Base-by-base conservation (phyloP, 2,113 vertebrate species). In the Rhinogobius similis region DNA sequence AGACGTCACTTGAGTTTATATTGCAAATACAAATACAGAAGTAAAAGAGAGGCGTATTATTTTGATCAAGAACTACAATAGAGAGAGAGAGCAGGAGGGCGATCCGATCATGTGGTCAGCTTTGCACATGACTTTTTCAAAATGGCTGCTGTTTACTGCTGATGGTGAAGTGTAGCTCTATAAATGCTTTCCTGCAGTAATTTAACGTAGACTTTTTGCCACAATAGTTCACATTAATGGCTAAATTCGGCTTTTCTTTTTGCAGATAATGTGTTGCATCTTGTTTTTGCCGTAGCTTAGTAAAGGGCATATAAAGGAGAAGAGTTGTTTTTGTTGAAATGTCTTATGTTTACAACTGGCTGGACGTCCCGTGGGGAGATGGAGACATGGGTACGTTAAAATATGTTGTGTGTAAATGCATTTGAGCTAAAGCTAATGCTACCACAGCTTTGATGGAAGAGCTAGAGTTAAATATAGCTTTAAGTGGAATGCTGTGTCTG, bases 311-410 rank as follows among this genome's bases (percentile, higher is more conserved):
- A 52, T 36, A 21, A 21, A 23, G 50, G 9, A 23, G 21, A 23
- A 52, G 16, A 52, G 16, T 11, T 61, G 21, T 36, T 8, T 16
- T 27, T 68, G n/a, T 68, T 61, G 18, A 61, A 62, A 96, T 97
- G 95, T 94, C 94, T 84, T 93, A 91, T 70, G 78, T 90, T 70
- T 94, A 94, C 79, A 86, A 86, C 86, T 95, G 95, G 93, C 88
- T 95, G 88, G 96, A 96, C 86, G 93, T 93, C 67, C 95, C 95
- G 0, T 97, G 95, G 96, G 95, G 96, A 88, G 96, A 98, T 53
- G 96, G 96, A 90, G 96, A 97, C 82, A 90, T 98, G 91, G 95
- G 95, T 97, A 96, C 27, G 90, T 74, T 65, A 58, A 50, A 29
- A 64, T 29, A 1, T 13, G 2, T 3, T 46, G 27, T 21, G 36